Evolutionary conservation across 2,113 vertebrate species (phyloP).

Genomic region (Mesocricetus auratus): DNA sequence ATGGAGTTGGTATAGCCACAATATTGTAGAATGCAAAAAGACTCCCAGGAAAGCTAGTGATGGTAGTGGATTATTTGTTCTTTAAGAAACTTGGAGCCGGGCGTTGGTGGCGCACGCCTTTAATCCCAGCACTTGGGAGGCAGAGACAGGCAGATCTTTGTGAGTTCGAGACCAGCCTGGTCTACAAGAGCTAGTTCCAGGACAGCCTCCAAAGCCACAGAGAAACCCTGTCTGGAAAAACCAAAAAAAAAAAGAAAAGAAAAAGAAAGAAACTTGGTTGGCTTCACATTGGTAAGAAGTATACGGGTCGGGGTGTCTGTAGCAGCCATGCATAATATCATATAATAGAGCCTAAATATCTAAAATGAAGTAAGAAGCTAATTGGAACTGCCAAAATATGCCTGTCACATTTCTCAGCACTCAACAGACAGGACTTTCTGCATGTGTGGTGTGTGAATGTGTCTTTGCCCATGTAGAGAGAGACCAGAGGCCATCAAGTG

Average conservation of each 20-base stretch:
- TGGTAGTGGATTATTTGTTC: not conserved
- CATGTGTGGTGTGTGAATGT: not conserved
- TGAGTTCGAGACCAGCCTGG: too few relatives aligned
- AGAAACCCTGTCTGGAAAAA: too few relatives aligned
- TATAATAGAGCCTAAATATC: not conserved
- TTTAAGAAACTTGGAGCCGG: not conserved
- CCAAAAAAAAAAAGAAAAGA: too few relatives aligned
- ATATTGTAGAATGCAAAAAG: not conserved
- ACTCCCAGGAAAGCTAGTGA: not conserved
- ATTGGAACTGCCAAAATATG: not conserved
- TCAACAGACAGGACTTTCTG: not conserved
- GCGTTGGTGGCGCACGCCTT: too few relatives aligned
- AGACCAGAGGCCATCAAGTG: not conserved
- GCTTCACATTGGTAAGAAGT: not conserved
- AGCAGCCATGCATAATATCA: not conserved
- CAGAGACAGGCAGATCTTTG: too few relatives aligned
- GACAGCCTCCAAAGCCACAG: too few relatives aligned
- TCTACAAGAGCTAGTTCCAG: too few relatives aligned
- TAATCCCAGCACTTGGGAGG: too few relatives aligned
- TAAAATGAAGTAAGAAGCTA: not conserved
- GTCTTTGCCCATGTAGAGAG: not conserved
- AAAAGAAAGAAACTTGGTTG: too few relatives aligned
- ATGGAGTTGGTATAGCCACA: not conserved
- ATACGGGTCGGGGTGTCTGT: not conserved
- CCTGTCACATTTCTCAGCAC: not conserved